phyloP scores from a whole-genome alignment of 1,140 invertebrate species.

The Potamilus streckersoni region DNA sequence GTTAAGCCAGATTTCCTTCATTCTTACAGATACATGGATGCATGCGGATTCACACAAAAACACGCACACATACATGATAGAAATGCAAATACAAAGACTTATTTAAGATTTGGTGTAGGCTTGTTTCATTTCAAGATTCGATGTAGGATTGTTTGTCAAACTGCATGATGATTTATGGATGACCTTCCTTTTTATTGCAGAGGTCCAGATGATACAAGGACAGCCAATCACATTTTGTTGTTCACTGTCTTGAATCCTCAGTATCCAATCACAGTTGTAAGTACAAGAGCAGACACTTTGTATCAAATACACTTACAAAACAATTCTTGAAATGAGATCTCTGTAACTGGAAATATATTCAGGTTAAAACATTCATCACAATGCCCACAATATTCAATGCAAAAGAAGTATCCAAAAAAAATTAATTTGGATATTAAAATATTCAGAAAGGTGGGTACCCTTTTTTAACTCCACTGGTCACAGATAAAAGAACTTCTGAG shows the following conservation, averaged over 20 bases:
- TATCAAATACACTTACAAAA: not conserved
- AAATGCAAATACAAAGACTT: not conserved
- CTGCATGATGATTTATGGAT: not conserved
- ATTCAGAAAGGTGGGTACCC: not conserved
- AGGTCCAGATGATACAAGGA: slow-evolving; percentile 45
- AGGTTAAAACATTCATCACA: not conserved
- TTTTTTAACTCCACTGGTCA: no score
- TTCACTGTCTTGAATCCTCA: slow-evolving; percentile 81
- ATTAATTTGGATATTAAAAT: not conserved
- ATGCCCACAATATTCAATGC: not conserved
- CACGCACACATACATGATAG: not conserved
- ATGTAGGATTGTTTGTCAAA: not conserved
- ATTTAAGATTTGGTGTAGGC: not conserved
- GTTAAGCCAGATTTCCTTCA: no score
- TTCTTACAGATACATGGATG: not conserved
- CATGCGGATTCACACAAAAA: not conserved
- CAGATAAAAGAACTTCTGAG: no score
- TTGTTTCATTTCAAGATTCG: not conserved
- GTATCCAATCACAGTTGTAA: slow-evolving; percentile 98
- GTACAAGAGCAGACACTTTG: slow-evolving; percentile 67
- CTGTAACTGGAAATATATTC: not conserved
- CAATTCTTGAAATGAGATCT: not conserved
- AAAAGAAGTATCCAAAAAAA: not conserved
- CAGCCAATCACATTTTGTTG: slow-evolving; percentile 58
- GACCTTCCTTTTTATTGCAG: slow-evolving; percentile 28